These are phyloP conservation scores for Nestor notabilis DNA, from an alignment of 2,113 vertebrate species.

Conservation along the genomic window DNA sequence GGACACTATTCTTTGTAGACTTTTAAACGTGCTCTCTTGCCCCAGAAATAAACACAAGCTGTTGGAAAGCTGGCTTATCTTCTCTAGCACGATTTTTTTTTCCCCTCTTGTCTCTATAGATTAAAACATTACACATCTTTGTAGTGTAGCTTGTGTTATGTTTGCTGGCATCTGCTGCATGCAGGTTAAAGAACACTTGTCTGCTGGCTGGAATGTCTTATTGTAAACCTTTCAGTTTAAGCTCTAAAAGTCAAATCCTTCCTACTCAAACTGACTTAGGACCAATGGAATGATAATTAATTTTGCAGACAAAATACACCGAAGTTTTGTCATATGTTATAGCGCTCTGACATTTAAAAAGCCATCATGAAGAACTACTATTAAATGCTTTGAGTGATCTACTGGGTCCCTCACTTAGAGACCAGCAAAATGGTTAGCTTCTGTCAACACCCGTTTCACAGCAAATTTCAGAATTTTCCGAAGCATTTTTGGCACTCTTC, in stretches of 20 bases:
- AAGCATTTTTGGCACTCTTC: slow-evolving; percentile 13
- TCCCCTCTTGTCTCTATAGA: slow-evolving; percentile 68
- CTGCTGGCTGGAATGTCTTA: slow-evolving; percentile 69
- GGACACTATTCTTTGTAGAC: slow-evolving; percentile 44
- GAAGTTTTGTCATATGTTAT: slow-evolving; percentile 65
- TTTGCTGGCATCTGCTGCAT: slow-evolving; percentile 73
- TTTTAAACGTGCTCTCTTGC: slow-evolving; percentile 55
- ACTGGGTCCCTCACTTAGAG: slow-evolving; percentile 26
- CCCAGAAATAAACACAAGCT: slow-evolving; percentile 19
- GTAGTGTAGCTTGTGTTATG: slow-evolving; percentile 62
- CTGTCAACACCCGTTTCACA: slow-evolving; percentile 49
- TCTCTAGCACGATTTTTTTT: slow-evolving; percentile 69
- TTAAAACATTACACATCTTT: slow-evolving; percentile 74
- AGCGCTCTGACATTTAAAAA: slow-evolving; percentile 58
- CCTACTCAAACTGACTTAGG: slow-evolving; percentile 49
- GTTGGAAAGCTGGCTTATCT: slow-evolving; percentile 67
- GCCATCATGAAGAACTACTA: slow-evolving; percentile 28
- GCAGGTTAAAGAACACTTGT: slow-evolving; percentile 79
- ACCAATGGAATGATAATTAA: slow-evolving; percentile 69
- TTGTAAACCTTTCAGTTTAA: slow-evolving; percentile 58
- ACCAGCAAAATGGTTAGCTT: slow-evolving; percentile 48
- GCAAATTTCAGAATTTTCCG: slow-evolving; percentile 28
- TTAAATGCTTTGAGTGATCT: slow-evolving; percentile 63
- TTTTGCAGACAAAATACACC: slow-evolving; percentile 69
- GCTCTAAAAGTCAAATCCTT: slow-evolving; percentile 56